These are phyloP conservation scores for Rhadinocentrus ornatus DNA, from an alignment of 2,797 vertebrate genomes.

Conservation along the genomic window DNA sequence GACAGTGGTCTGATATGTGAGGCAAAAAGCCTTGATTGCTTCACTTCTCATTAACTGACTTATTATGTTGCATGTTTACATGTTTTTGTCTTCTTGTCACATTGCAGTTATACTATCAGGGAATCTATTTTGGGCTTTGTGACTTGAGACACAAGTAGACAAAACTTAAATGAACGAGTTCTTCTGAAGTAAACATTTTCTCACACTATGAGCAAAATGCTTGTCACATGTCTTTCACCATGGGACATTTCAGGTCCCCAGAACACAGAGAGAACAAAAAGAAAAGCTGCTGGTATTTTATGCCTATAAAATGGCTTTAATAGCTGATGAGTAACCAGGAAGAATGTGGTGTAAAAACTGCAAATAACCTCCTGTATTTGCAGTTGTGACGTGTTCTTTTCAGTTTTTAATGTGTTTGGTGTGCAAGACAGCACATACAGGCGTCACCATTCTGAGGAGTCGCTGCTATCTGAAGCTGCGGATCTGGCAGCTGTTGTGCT, in stretches of 20 bases:
- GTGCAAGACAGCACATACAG: slow-evolving; percentile 42
- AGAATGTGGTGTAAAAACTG: slow-evolving; percentile 39
- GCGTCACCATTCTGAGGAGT: slow-evolving; percentile 44
- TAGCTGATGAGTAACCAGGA: slow-evolving; percentile 26
- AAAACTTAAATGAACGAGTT: slow-evolving; percentile 6
- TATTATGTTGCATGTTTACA: slow-evolving; percentile 3
- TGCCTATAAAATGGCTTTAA: slow-evolving; percentile 54
- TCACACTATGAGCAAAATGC: slow-evolving; percentile 24
- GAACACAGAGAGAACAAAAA: slow-evolving; percentile 14
- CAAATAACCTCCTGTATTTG: slow-evolving; percentile 54
- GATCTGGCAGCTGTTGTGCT: slow-evolving; percentile 61
- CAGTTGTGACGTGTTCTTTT: slow-evolving; percentile 63
- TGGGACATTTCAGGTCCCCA: slow-evolving; percentile 40
- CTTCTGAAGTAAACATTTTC: neutral
- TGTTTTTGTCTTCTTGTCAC: neutral
- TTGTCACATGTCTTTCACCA: slow-evolving; percentile 34
- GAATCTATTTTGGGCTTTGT: neutral
- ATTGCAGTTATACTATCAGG: neutral
- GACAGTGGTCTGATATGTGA: slow-evolving; percentile 14
- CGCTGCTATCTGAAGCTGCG: slow-evolving; percentile 37
- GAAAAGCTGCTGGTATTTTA: slow-evolving; percentile 48
- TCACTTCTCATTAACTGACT: slow-evolving; percentile 24
- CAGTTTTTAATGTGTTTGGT: slow-evolving; percentile 47
- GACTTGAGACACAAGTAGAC: neutral
- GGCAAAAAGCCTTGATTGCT: slow-evolving; percentile 35